These are phyloP conservation scores for Bombus pyrosoma DNA, from an alignment of 1,140 invertebrate species.

Conservation along the genomic window DNA sequence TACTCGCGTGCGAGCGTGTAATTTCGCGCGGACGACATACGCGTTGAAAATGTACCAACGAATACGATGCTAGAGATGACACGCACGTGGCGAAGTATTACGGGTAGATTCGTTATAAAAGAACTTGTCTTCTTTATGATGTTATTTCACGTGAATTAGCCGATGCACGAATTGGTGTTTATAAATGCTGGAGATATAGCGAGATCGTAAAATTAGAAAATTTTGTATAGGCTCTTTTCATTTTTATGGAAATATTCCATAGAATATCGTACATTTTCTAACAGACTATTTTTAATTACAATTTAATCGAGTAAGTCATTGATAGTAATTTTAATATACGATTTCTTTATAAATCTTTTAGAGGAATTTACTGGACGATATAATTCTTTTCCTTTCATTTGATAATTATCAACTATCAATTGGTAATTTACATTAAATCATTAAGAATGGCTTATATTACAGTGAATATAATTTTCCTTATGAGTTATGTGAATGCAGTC, in stretches of 20 bases:
- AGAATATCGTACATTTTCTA: no score
- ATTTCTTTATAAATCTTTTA: no score
- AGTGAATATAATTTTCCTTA: not conserved
- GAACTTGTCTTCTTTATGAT: not conserved
- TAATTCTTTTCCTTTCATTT: no score
- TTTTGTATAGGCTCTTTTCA: not conserved
- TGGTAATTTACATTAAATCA: no score
- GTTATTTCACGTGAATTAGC: not conserved
- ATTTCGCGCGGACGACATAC: slow-evolving; percentile 7
- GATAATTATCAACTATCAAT: no score
- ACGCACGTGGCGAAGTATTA: not conserved
- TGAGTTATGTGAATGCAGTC: not conserved
- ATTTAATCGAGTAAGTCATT: no score
- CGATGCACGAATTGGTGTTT: not conserved
- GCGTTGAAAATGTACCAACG: not conserved
- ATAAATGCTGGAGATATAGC: not conserved
- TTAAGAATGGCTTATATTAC: no score
- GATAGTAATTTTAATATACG: no score
- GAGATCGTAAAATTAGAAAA: not conserved
- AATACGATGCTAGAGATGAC: not conserved
- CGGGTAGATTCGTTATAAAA: not conserved
- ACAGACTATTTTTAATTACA: no score
- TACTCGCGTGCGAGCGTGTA: slow-evolving; percentile 2
- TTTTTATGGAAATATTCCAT: no score
- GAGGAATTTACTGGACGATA: no score